Conservation (phyloP, 2,888 invertebrate species). For the Odontocolon sp. region DNA sequence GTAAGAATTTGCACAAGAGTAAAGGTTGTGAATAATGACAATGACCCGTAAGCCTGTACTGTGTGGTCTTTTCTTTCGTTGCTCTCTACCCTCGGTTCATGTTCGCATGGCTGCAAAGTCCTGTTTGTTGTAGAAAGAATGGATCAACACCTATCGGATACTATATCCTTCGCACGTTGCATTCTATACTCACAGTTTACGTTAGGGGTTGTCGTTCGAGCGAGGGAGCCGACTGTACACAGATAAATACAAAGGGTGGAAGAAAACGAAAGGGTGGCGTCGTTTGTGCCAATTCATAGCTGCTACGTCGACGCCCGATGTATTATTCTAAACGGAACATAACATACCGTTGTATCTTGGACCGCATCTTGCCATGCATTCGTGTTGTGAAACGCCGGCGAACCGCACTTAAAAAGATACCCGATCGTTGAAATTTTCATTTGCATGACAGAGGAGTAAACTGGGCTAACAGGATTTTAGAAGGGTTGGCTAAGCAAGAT, state of each 20-base stretch:
- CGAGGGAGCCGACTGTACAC: slow-evolving; percentile 23
- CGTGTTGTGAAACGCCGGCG: slow-evolving; percentile 46
- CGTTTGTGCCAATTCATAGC: slow-evolving; percentile 45
- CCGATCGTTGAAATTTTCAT: slow-evolving; percentile 72
- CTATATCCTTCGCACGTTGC: background rate
- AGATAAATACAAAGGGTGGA: slow-evolving; percentile 32
- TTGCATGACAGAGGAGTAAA: slow-evolving; percentile 77
- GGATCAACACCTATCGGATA: background rate
- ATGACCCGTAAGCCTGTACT: background rate
- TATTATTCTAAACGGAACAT: slow-evolving; percentile 29
- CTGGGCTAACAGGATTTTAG: slow-evolving; percentile 74
- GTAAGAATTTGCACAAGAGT: no score
- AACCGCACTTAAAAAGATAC: slow-evolving; percentile 58
- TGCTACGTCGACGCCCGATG: slow-evolving; percentile 45
- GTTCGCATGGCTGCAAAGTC: background rate
- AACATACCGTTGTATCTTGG: background rate
- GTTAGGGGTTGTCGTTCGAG: slow-evolving; percentile 20
- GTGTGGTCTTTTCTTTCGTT: background rate
- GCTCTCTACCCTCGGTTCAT: background rate
- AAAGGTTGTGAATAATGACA: background rate
- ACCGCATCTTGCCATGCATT: slow-evolving; percentile 15
- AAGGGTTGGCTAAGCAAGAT: slow-evolving; percentile 63
- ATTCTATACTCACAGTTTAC: slow-evolving; percentile 8
- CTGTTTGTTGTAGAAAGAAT: background rate
- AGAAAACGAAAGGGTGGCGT: slow-evolving; percentile 40